phyloP scores from a whole-genome alignment of 2,888 invertebrate species.

The Liopterus haemorrhoidalis region DNA sequence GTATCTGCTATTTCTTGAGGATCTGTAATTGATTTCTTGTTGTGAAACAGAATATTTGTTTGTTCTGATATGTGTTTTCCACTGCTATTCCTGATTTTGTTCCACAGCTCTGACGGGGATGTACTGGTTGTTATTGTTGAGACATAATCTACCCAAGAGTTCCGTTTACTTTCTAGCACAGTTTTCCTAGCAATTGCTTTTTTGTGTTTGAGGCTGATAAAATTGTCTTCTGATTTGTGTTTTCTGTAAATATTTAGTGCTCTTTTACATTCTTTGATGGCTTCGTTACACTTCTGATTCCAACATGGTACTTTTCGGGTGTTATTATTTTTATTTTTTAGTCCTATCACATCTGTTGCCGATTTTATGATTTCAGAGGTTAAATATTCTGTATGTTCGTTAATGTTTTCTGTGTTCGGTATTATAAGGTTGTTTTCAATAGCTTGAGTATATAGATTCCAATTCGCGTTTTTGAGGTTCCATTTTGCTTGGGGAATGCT shows the following conservation, averaged over 20 bases:
- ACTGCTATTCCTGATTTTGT: no score
- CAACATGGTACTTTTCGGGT: slow-evolving; percentile 25
- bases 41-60: no score
- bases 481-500: no score
- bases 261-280: slow-evolving; percentile 14
- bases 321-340: no score
- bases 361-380: no score
- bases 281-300: slow-evolving; percentile 19
- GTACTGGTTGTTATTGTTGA: slow-evolving; percentile 10
- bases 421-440: no score
- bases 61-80: no score
- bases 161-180: slow-evolving; percentile 17
- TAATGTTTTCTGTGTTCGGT: no score
- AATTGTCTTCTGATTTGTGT: slow-evolving; percentile 11
- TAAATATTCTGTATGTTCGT: no score
- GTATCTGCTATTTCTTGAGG: background rate
- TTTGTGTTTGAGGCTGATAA: slow-evolving; percentile 18
- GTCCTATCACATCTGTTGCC: no score
- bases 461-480: no score
- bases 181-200: slow-evolving; percentile 15
- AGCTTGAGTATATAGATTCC: no score
- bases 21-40: background rate
- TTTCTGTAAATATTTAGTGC: slow-evolving; percentile 21
- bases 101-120: slow-evolving; percentile 20
- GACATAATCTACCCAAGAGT: slow-evolving; percentile 21